Evolutionary conservation across 2,797 vertebrate species (phyloP).

Genomic region (Lophius americanus): DNA sequence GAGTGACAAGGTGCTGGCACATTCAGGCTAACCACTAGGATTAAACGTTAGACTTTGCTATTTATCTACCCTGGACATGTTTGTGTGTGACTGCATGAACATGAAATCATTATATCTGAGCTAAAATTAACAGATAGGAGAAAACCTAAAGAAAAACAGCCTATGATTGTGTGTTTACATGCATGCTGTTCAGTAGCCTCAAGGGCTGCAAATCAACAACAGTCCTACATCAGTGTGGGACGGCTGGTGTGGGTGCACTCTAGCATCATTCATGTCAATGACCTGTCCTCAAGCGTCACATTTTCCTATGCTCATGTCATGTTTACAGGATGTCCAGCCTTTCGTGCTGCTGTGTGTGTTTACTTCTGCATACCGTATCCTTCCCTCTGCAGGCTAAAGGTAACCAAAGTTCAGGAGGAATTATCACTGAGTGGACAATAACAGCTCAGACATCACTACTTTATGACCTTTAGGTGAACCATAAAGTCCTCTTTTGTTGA

Average conservation of each 20-base stretch:
- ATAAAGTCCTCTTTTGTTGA: conserved; percentile 22
- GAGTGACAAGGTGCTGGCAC: conserved; percentile 24
- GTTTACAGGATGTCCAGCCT: conserved; percentile 27
- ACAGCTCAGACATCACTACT: conserved; percentile 17
- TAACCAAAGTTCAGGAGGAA: conserved; percentile 58
- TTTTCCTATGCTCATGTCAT: conserved; percentile 2
- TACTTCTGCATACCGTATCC: conserved; percentile 21
- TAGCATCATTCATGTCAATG: conserved; percentile 37
- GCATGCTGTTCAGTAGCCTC: background rate
- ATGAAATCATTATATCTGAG: background rate
- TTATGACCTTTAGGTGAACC: background rate
- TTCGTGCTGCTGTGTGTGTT: conserved; percentile 37
- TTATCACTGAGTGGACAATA: conserved; percentile 1
- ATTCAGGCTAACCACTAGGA: conserved; percentile 39
- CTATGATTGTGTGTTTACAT: background rate
- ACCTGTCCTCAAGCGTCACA: conserved; percentile 40
- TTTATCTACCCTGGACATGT: conserved; percentile 4
- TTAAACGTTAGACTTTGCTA: conserved; percentile 43
- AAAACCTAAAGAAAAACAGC: conserved; percentile 1
- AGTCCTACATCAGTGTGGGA: conserved; percentile 11
- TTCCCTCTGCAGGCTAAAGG: conserved; percentile 34
- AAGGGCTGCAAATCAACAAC: conserved; percentile 28
- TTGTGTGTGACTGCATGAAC: conserved; percentile 2
- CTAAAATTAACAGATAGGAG: background rate
- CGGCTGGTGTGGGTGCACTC: conserved; percentile 20